Conservation (phyloP, 2,888 invertebrate genomes). For the Drosophila incognita region DNA sequence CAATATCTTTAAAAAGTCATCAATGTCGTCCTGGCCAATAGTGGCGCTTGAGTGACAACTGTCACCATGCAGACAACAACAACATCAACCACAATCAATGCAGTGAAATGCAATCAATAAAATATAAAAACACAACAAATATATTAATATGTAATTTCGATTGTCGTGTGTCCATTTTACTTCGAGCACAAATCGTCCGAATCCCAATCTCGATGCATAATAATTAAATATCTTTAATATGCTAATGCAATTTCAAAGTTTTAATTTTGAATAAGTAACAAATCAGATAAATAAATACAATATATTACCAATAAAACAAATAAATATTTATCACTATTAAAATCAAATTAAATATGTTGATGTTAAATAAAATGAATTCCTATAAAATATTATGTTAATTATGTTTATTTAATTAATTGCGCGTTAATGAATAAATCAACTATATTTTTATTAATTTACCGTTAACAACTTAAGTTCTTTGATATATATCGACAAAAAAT, state of each 20-base stretch:
- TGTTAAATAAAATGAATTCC: neutral
- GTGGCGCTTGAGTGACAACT: slow-evolving; percentile 57
- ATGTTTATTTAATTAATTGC: neutral
- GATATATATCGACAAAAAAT: too few relatives aligned
- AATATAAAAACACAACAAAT: slow-evolving; percentile 3
- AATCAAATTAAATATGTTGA: neutral
- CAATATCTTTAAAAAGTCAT: slow-evolving; percentile 26
- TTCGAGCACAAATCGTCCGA: slow-evolving; percentile 6
- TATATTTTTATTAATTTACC: neutral
- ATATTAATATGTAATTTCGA: neutral
- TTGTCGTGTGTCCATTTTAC: slow-evolving; percentile 47
- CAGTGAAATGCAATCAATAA: slow-evolving; percentile 37
- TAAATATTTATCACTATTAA: neutral
- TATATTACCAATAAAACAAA: neutral
- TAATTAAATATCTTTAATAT: neutral
- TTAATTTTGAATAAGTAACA: neutral
- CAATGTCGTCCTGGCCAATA: slow-evolving; percentile 20
- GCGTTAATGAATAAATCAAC: neutral
- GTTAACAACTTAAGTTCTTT: neutral
- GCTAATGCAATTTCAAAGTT: neutral
- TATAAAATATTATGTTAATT: neutral
- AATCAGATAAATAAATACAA: too few relatives aligned
- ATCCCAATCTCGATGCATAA: neutral
- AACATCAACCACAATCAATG: slow-evolving; percentile 39
- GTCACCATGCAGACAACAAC: slow-evolving; percentile 45